phyloP scores from a whole-genome alignment of 2,797 vertebrate species.

The Poecilia velifera region DNA sequence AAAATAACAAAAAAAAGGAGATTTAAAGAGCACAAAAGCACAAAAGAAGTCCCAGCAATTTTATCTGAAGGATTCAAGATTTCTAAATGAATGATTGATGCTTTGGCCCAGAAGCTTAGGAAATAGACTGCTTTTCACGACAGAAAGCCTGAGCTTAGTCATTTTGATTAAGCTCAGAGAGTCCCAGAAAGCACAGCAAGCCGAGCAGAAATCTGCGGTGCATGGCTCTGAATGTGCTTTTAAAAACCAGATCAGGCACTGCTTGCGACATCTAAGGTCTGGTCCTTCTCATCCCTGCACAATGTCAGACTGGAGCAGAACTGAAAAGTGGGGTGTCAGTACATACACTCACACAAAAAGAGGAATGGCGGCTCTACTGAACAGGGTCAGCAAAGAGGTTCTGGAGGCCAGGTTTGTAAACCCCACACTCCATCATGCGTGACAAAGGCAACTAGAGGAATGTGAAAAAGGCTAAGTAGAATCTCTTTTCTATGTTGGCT shows the following conservation, averaged over 20 bases:
- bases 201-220: conserved; percentile 45
- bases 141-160: conserved; percentile 53
- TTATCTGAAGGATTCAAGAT: conserved; percentile 51
- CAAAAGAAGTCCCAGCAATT: conserved; percentile 40
- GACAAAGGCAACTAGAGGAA: conserved; percentile 77
- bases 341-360: conserved; percentile 30
- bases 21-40: conserved; percentile 36
- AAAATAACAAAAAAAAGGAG: conserved; percentile 28
- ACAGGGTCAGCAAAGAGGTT: conserved; percentile 67
- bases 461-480: conserved; percentile 55
- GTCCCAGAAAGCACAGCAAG: conserved; percentile 46
- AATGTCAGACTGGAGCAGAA: conserved; percentile 64
- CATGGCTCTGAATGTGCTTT: conserved; percentile 42
- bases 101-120: conserved; percentile 52
- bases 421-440: conserved; percentile 68
- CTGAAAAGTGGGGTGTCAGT: conserved; percentile 52
- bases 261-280: conserved; percentile 64
- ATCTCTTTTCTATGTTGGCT: conserved; percentile 33
- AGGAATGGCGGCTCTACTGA: conserved; percentile 48
- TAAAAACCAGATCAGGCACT: conserved; percentile 66
- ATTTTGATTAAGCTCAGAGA: conserved; percentile 60
- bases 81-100: conserved; percentile 64
- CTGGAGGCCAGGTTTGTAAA: conserved; percentile 69
- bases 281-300: conserved; percentile 70
- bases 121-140: conserved; percentile 41